phyloP scores from a whole-genome alignment of 2,888 invertebrate genomes.

The Amiota minor region DNA sequence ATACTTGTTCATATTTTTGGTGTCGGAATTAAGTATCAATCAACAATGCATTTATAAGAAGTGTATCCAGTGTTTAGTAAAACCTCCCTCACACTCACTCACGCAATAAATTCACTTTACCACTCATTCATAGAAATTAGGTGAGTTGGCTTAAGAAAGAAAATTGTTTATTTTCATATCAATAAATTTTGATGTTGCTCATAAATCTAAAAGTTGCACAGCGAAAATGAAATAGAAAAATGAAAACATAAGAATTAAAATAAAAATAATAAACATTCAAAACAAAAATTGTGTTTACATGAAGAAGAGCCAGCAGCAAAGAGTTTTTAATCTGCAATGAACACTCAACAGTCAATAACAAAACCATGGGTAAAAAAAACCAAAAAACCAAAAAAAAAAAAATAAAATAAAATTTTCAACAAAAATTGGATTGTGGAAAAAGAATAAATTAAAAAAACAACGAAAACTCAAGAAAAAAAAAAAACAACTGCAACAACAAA shows the following conservation, averaged over 20 bases:
- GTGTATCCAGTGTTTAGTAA: constrained; percentile 30
- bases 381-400: not conserved
- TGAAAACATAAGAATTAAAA: not conserved
- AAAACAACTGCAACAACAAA: constrained; percentile 3
- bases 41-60: too few species aligned
- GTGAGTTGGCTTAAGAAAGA: constrained; percentile 28
- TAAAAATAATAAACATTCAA: not conserved
- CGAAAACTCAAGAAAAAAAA: not conserved
- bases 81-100: constrained; percentile 42
- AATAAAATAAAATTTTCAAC: not conserved
- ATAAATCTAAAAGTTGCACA: constrained; percentile 48
- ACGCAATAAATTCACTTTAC: constrained; percentile 40
- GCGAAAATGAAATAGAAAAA: not conserved
- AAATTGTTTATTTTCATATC: constrained; percentile 58
- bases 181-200: constrained; percentile 55
- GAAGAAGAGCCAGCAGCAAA: not conserved
- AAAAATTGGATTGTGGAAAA: too few species aligned
- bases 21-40: too few species aligned
- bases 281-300: not conserved
- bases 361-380: not conserved
- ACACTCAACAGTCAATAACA: not conserved
- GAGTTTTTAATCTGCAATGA: not conserved
- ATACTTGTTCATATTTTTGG: too few species aligned
- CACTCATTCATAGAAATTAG: not conserved
- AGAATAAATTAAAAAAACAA: too few species aligned